phyloP scores from a whole-genome alignment of 2,888 invertebrate genomes.

The Periphyllus acericola region DNA sequence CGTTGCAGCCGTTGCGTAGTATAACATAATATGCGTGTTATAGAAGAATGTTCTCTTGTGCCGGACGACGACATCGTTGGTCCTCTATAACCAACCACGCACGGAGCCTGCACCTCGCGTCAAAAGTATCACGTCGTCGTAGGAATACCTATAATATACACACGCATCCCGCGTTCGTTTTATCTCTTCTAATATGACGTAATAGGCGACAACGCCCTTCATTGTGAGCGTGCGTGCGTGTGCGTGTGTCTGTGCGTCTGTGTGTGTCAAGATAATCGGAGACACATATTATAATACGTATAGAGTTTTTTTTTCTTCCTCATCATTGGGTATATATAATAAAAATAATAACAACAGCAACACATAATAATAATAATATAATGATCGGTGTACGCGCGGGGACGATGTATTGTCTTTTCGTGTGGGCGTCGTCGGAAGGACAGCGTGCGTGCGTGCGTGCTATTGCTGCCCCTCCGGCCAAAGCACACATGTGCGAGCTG shows the following conservation, averaged over 20 bases:
- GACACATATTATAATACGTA: neutral
- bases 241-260: neutral
- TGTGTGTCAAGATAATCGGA: slow-evolving; percentile 28
- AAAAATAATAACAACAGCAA: slow-evolving; percentile 13
- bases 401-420: slow-evolving; percentile 45
- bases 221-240: slow-evolving; percentile 9
- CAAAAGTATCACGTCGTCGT: neutral
- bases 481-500: neutral
- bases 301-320: slow-evolving; percentile 9
- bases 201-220: slow-evolving; percentile 51
- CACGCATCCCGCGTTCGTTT: slow-evolving; percentile 30
- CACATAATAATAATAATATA: neutral
- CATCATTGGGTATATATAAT: neutral
- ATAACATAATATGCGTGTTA: neutral
- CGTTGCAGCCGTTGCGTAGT: neutral
- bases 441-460: neutral
- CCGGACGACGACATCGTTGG: neutral
- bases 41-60: neutral
- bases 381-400: slow-evolving; percentile 5
- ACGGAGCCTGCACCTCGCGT: neutral
- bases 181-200: slow-evolving; percentile 43
- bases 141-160: neutral
- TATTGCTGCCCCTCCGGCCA: neutral
- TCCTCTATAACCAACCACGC: neutral
- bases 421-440: slow-evolving; percentile 49